A percentile compares a stretch with the other conserved stretches of the same genome.
Conservation (phyloP, 2,113 vertebrate genomes). For the Micromys minutus region DNA sequence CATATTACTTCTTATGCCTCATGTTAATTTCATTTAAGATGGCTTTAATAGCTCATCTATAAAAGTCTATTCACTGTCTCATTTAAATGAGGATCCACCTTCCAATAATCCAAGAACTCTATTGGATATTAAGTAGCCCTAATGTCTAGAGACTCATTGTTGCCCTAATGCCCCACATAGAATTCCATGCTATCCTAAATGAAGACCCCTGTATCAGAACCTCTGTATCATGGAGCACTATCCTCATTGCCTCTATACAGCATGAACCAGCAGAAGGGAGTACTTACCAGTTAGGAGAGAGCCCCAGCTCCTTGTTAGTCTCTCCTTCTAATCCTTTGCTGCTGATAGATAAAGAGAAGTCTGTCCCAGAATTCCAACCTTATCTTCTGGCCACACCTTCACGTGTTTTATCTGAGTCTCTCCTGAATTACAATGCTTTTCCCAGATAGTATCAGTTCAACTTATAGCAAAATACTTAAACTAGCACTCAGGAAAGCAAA, state of each 20-base stretch:
- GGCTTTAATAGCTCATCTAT: background rate
- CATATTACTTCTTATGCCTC: background rate
- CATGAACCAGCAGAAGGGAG: background rate
- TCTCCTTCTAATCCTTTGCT: background rate
- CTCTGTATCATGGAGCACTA: background rate
- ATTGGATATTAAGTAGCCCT: background rate
- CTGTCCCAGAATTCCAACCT: background rate
- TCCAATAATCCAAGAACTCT: background rate
- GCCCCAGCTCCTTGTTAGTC: rapidly evolving
- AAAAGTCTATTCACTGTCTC: background rate
- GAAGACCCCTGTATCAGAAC: background rate
- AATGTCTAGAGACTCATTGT: background rate
- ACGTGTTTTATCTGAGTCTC: background rate
- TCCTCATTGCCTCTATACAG: background rate
- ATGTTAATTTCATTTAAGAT: background rate
- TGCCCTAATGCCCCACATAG: background rate
- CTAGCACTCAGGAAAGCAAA: background rate
- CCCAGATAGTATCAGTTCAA: too few species aligned
- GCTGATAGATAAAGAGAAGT: too few species aligned
- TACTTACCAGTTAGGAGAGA: background rate
- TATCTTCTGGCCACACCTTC: background rate
- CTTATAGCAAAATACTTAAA: background rate
- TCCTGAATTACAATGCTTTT: background rate
- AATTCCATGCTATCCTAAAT: background rate
- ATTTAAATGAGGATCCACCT: background rate